These are phyloP conservation scores for Slavum lentiscoides DNA, from an alignment of 2,888 invertebrate genomes.

Conservation along the genomic window DNA sequence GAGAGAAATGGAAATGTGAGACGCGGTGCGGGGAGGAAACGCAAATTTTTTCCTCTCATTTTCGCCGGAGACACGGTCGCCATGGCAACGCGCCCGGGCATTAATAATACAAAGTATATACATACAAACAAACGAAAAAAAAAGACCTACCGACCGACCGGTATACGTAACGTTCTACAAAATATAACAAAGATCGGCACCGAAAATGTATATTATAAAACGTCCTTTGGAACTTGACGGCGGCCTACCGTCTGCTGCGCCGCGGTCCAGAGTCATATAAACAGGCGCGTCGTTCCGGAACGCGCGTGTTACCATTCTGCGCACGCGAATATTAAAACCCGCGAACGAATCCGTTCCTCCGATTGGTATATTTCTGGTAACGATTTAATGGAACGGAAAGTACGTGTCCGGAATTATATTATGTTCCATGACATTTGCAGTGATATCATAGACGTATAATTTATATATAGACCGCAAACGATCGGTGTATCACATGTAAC, in stretches of 20 bases:
- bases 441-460: too few relatives aligned
- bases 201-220: constrained; percentile 32
- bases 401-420: too few relatives aligned
- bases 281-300: constrained; percentile 18
- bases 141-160: constrained; percentile 4
- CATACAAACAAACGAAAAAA: constrained; percentile 13
- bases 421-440: too few relatives aligned
- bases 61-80: constrained; percentile 49
- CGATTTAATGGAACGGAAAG: too few relatives aligned
- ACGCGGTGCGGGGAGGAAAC: constrained; percentile 34
- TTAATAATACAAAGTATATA: constrained; percentile 47
- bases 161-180: constrained; percentile 11
- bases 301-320: too few relatives aligned
- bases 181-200: constrained; percentile 42
- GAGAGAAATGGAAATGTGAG: constrained; percentile 36
- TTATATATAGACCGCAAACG: too few relatives aligned
- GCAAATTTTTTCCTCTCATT: constrained; percentile 53
- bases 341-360: too few relatives aligned
- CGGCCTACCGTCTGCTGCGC: constrained; percentile 7
- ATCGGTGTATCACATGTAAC: too few relatives aligned
- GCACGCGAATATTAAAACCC: too few relatives aligned
- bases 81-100: constrained; percentile 51
- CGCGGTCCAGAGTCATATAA: constrained; percentile 24
- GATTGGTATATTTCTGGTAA: too few relatives aligned
- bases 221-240: constrained; percentile 48